Evolutionary conservation across 1,140 invertebrate species (phyloP).

Genomic region (Rhyzopertha dominica): DNA sequence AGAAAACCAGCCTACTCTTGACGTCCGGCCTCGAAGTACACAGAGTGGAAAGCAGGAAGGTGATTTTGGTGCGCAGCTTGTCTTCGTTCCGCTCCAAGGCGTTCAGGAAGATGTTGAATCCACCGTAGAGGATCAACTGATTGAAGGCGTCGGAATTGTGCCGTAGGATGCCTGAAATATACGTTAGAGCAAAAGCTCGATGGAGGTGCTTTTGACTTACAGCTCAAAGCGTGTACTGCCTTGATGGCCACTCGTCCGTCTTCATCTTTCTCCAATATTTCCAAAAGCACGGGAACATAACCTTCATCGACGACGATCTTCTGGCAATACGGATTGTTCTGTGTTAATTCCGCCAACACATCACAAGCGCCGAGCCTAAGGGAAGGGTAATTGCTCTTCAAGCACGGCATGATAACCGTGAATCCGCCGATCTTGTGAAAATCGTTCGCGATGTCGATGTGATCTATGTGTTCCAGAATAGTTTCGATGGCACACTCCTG

Average conservation of each 20-base stretch:
- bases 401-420: slow-evolving; percentile 58
- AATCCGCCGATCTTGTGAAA: slow-evolving; percentile 79
- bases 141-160: slow-evolving; percentile 53
- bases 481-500: slow-evolving; percentile 54
- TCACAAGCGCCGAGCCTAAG: slow-evolving; percentile 60
- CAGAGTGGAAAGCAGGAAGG: slow-evolving; percentile 61
- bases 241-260: slow-evolving; percentile 57
- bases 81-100: slow-evolving; percentile 56
- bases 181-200: slow-evolving; percentile 3
- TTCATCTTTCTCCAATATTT: slow-evolving; percentile 58
- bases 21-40: slow-evolving; percentile 51
- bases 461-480: slow-evolving; percentile 60
- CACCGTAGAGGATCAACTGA: slow-evolving; percentile 57
- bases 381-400: slow-evolving; percentile 56
- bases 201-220: slow-evolving; percentile 48
- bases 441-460: slow-evolving; percentile 70
- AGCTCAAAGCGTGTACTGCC: slow-evolving; percentile 69
- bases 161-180: slow-evolving; percentile 55
- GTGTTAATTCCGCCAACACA: slow-evolving; percentile 65
- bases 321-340: slow-evolving; percentile 78
- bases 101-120: slow-evolving; percentile 57
- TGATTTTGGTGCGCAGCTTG: slow-evolving; percentile 62
- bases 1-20: slow-evolving; percentile 48
- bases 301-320: slow-evolving; percentile 56
- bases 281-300: slow-evolving; percentile 59